A percentile compares a stretch with the other conserved stretches of the same genome.
Conservation (phyloP, 2,113 vertebrate genomes). For the Oostethus manadensis region DNA sequence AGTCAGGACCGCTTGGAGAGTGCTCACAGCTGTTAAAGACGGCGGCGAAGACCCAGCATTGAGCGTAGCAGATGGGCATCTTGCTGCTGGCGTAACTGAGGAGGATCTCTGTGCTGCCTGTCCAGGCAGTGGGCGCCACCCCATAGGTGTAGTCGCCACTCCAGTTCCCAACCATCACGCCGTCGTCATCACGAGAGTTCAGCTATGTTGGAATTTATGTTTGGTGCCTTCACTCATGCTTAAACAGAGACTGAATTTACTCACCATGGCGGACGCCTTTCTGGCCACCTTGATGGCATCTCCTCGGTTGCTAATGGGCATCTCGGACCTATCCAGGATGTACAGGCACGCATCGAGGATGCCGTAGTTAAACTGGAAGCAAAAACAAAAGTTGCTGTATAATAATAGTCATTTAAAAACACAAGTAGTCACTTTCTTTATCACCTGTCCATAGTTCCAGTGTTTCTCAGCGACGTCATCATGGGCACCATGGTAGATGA, state of each 20-base stretch:
- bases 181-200: conserved; percentile 85
- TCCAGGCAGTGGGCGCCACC: conserved; percentile 91
- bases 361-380: conserved; percentile 82
- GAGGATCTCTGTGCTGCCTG: conserved; percentile 91
- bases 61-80: conserved; percentile 82
- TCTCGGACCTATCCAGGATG: conserved; percentile 83
- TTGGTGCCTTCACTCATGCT: too few relatives aligned
- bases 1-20: background rate
- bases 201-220: conserved; percentile 65
- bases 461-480: conserved; percentile 76
- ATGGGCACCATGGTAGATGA: conserved; percentile 83
- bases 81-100: conserved; percentile 74
- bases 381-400: background rate
- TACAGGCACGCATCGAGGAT: conserved; percentile 88
- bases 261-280: conserved; percentile 89
- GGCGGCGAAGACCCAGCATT: conserved; percentile 96
- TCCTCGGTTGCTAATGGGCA: conserved; percentile 86
- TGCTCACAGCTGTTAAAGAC: conserved; percentile 94
- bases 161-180: conserved; percentile 89
- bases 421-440: conserved; percentile 23
- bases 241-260: conserved; percentile 15
- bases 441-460: conserved; percentile 98
- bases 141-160: conserved; percentile 81
- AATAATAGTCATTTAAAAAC: background rate
- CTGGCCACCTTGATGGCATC: conserved; percentile 88